phyloP scores from a whole-genome alignment of 2,797 vertebrate genomes.

The Toxotes lorentzi region DNA sequence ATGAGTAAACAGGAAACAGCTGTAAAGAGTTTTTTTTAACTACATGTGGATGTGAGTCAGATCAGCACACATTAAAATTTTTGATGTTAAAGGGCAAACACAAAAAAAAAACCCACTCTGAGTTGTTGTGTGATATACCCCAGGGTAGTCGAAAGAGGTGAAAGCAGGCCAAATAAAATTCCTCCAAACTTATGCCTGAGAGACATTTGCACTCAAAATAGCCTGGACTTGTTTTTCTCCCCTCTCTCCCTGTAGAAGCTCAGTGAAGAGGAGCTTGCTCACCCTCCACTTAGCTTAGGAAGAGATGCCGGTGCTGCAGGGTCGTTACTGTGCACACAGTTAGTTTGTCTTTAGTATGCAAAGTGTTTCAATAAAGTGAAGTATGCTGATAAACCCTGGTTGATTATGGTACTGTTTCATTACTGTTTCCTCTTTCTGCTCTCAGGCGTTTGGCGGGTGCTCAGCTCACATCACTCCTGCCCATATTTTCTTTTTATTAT shows the following conservation, averaged over 20 bases:
- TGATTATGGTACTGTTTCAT: conserved; percentile 43
- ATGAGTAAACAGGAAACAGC: conserved; percentile 26
- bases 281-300: conserved; percentile 37
- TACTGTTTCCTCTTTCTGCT: conserved; percentile 36
- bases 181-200: conserved; percentile 37
- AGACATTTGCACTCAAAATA: conserved; percentile 59
- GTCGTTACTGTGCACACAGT: conserved; percentile 4
- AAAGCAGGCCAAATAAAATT: conserved; percentile 55
- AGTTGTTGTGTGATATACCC: conserved; percentile 2
- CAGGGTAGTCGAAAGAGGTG: conserved; percentile 35
- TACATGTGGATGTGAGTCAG: conserved; percentile 17
- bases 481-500: conserved; percentile 34
- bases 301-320: conserved; percentile 45
- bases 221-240: conserved; percentile 59
- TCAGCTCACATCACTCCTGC: conserved; percentile 21
- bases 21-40: conserved; percentile 3
- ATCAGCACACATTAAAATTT: conserved; percentile 25
- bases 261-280: conserved; percentile 36
- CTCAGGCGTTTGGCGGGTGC: conserved; percentile 2
- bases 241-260: conserved; percentile 25
- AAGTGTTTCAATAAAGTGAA: conserved; percentile 51
- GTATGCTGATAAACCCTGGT: conserved; percentile 43
- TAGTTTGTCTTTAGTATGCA: conserved; percentile 43
- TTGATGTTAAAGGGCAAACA: conserved; percentile 25
- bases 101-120: conserved; percentile 9